Percentiles rank a stretch among this genome's conserved stretches.
These are phyloP conservation scores for Sebastes glaucus DNA, from an alignment of 2,797 vertebrate genomes.

Conservation along the genomic window DNA sequence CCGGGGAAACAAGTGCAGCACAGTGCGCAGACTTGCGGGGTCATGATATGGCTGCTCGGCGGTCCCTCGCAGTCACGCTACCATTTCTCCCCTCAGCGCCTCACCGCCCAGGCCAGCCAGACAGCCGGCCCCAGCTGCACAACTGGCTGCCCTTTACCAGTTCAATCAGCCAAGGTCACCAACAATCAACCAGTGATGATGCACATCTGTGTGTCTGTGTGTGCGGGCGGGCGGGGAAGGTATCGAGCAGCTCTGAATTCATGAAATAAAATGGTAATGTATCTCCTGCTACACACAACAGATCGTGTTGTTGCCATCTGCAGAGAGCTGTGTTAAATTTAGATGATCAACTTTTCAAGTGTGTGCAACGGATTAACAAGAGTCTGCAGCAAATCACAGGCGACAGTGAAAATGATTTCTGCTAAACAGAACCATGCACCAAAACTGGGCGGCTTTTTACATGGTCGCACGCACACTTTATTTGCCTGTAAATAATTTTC, in stretches of 20 bases:
- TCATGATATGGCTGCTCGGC: constrained; percentile 59
- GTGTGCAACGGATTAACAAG: constrained; percentile 53
- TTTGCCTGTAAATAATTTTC: constrained; percentile 80
- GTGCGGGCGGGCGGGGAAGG: constrained; percentile 40
- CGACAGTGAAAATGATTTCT: constrained; percentile 64
- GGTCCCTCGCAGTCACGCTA: constrained; percentile 71
- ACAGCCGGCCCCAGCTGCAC: constrained; percentile 67
- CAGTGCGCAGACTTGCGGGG: constrained; percentile 69
- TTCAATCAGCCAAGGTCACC: constrained; percentile 76
- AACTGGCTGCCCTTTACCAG: constrained; percentile 66
- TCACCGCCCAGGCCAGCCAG: constrained; percentile 42
- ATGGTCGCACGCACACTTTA: constrained; percentile 71
- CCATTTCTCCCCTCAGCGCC: constrained; percentile 51
- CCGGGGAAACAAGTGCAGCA: constrained; percentile 81
- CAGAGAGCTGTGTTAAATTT: constrained; percentile 51
- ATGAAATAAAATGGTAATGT: constrained; percentile 30
- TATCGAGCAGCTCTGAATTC: constrained; percentile 31
- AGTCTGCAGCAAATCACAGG: constrained; percentile 64
- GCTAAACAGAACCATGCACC: constrained; percentile 67
- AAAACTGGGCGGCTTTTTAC: constrained; percentile 49
- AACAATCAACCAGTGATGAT: constrained; percentile 75
- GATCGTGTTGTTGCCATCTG: neutral
- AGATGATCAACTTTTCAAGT: constrained; percentile 53
- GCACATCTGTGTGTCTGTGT: constrained; percentile 73
- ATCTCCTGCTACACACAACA: neutral